Conservation (phyloP, 2,113 vertebrate genomes). For the Arizona elegans region DNA sequence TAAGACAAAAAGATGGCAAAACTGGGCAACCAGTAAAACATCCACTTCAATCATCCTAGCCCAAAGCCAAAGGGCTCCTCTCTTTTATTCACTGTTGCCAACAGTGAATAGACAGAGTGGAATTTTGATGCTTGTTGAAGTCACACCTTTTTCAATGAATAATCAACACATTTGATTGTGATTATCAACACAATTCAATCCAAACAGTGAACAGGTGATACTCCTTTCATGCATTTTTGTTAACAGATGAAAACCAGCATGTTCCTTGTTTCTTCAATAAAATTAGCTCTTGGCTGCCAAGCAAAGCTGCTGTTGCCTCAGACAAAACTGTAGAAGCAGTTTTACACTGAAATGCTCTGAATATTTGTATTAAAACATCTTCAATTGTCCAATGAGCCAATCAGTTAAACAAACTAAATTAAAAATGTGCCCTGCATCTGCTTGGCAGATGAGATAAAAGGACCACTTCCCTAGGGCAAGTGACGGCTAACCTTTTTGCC, state of each 20-base stretch:
- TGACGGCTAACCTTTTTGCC: too few species aligned
- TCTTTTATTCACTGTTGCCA: background rate
- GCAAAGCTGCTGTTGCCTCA: background rate
- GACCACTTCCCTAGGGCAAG: background rate
- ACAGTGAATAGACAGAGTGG: background rate
- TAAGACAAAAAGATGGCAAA: background rate
- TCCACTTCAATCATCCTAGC: background rate
- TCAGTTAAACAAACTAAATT: background rate
- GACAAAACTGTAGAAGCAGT: background rate
- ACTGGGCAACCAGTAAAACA: background rate
- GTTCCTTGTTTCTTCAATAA: background rate
- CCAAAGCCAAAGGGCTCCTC: background rate
- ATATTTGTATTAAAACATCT: background rate
- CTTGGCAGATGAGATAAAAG: background rate
- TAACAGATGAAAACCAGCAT: background rate
- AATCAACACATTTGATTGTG: background rate
- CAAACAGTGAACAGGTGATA: background rate
- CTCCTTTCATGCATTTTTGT: background rate
- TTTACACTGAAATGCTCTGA: background rate
- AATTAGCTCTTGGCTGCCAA: background rate
- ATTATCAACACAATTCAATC: background rate
- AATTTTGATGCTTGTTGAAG: background rate
- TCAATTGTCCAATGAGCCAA: background rate
- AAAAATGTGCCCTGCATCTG: background rate
- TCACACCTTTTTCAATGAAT: background rate